Evolutionary conservation across 2,888 invertebrate species (phyloP), one percentile per base, ranked within the genome.

Genomic region (Habrosyne pyritoides): DNA sequence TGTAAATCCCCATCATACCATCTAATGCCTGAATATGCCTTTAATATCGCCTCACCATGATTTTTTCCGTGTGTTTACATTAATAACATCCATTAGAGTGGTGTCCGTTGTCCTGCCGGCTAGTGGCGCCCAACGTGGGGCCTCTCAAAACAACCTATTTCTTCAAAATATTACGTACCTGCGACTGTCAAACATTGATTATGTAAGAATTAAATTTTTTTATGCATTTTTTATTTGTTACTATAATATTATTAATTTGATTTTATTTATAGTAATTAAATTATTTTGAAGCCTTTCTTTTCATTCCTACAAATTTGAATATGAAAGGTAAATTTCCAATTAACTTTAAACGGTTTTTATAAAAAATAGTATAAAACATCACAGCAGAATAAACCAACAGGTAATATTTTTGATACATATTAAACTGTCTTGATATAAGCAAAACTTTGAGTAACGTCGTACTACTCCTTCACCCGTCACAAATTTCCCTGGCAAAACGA

Each of bases 401-500:
- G 28, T 1, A 28, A 30, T 30, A 18, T 50, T 18, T 7, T 30
- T 50, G 6, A 30, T 33, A 68, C 52, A 57, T 63, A 63, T 70
- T 75, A 78, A 77, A 75, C 59, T n/a, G 70, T 64, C 52, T n/a
- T 47, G 14, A 21, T 28, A 26, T 47, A 14, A 24, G 14, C 46
- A 28, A 61, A 71, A 77, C 55, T 82, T 89, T 89, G 86, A 78
- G 66, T 75, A 61, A 36, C 82, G n/a, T 56, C 55, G 65, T n/a
- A n/a, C 61, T 69, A 78, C 73, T 84, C 75, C 77, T 84, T 75
- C 70, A 79, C 77, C 86, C 83, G 75, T 84, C 78, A 75, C 87
- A 79, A 84, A 88, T 87, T 84, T 85, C 78, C 84, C 69, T 42
- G 84, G 80, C 80, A 83, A 81, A 84, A 86, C 81, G 82, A 83